Percentiles rank a stretch among this genome's conserved stretches.
Evolutionary conservation across 2,797 vertebrate genomes (phyloP).

Genomic region (Prionace glauca): DNA sequence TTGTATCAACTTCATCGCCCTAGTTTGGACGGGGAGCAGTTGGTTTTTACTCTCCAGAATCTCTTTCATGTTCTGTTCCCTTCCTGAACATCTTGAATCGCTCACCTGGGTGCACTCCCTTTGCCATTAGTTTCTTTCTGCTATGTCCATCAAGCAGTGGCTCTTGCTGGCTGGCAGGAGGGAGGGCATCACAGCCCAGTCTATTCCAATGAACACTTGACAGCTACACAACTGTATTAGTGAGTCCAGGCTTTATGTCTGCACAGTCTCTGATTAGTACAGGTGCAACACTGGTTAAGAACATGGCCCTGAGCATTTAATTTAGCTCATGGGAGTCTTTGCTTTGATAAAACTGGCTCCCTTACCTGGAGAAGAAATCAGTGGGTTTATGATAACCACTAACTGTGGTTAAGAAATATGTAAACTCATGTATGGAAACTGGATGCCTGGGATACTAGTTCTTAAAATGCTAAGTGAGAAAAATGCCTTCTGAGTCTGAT

Average conservation of each 20-base stretch:
- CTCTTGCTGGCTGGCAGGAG: not conserved
- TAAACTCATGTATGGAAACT: not conserved
- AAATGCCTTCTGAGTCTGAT: not conserved
- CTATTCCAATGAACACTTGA: not conserved
- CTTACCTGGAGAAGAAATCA: not conserved
- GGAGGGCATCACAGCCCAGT: not conserved
- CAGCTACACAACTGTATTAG: not conserved
- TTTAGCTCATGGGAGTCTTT: not conserved
- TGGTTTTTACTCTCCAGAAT: not conserved
- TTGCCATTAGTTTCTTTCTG: not conserved
- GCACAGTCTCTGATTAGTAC: not conserved
- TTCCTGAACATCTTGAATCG: not conserved
- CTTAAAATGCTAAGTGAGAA: not conserved
- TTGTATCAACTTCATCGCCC: not conserved
- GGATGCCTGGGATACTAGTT: not conserved
- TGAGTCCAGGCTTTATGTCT: not conserved
- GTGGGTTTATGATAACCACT: not conserved
- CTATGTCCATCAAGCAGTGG: not conserved
- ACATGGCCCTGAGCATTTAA: not conserved
- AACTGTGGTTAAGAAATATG: not conserved
- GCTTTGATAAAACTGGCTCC: not conserved
- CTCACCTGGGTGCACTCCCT: not conserved
- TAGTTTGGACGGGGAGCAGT: not conserved
- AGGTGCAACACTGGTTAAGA: not conserved
- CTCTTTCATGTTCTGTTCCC: not conserved